phyloP scores from a whole-genome alignment of 2,797 vertebrate species.

The Rhyacichthys aspro region DNA sequence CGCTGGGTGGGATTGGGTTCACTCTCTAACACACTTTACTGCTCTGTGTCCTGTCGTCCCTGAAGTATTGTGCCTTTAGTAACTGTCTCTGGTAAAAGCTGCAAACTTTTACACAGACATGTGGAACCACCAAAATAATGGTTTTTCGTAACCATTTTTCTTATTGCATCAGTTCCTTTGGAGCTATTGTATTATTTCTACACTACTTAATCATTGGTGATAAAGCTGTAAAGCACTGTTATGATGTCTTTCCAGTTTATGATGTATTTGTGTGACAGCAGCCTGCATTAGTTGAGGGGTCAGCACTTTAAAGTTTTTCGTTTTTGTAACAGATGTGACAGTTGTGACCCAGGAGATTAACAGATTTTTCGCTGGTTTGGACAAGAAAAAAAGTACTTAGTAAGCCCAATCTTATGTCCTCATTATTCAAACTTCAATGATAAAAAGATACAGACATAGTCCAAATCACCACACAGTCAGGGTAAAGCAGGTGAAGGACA shows the following conservation, averaged over 20 bases:
- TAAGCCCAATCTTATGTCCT: background rate
- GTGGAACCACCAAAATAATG: background rate
- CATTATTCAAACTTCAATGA: background rate
- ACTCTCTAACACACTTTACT: constrained; percentile 36
- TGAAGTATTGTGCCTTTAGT: constrained; percentile 12
- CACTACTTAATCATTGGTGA: too few species aligned
- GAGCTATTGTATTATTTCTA: too few species aligned
- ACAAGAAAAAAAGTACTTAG: background rate
- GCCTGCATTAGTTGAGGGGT: too few species aligned
- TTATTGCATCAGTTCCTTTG: too few species aligned
- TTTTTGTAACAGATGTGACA: constrained; percentile 4
- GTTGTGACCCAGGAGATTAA: constrained; percentile 1
- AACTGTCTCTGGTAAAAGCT: constrained; percentile 4
- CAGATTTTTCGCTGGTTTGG: background rate
- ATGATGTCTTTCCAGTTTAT: too few species aligned
- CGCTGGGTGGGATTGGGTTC: constrained; percentile 42
- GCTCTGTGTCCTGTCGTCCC: constrained; percentile 16
- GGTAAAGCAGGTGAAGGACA: background rate
- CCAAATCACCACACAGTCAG: background rate
- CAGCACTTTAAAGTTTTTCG: background rate
- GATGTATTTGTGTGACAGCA: too few species aligned
- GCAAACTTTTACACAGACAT: constrained; percentile 4
- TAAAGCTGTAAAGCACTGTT: too few species aligned
- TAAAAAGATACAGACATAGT: constrained; percentile 1
- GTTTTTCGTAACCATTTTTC: constrained; percentile 8